Percentiles rank a stretch among this genome's conserved stretches.
Conservation (phyloP, 2,888 invertebrate species). For the Agapetus fuscipes region DNA sequence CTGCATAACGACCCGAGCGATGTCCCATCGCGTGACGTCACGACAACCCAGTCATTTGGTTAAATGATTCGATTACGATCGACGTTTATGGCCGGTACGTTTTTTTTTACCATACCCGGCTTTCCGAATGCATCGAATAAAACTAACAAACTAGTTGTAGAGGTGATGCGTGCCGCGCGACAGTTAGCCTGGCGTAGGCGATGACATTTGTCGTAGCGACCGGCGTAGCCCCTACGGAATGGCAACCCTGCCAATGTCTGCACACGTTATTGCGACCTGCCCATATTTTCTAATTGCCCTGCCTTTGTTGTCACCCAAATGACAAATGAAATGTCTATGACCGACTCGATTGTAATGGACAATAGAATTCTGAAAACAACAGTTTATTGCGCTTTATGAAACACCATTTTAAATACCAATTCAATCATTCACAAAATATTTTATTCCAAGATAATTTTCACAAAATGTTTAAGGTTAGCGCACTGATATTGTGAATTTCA, state of each 20-base stretch:
- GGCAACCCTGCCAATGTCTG: not conserved
- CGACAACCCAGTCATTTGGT: constrained; percentile 3
- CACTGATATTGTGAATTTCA: too few relatives aligned
- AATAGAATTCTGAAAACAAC: too few relatives aligned
- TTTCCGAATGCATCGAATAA: not conserved
- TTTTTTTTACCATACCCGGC: not conserved
- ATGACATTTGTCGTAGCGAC: not conserved
- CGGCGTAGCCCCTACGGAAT: not conserved
- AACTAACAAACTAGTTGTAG: not conserved
- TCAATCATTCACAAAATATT: too few relatives aligned
- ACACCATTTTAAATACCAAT: too few relatives aligned
- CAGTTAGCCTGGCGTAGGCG: not conserved
- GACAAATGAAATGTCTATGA: too few relatives aligned
- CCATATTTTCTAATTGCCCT: not conserved
- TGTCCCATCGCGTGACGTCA: constrained; percentile 12
- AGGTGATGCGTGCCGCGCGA: not conserved
- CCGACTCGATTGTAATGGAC: too few relatives aligned
- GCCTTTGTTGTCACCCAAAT: not conserved
- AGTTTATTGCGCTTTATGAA: too few relatives aligned
- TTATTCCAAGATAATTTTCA: too few relatives aligned
- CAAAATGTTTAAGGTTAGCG: too few relatives aligned
- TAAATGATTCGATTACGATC: constrained; percentile 10
- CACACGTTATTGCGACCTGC: not conserved
- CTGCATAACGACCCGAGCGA: constrained; percentile 1
- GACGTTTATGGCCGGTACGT: not conserved